A percentile compares a stretch with the other conserved stretches of the same genome.
phyloP scores from a whole-genome alignment of 2,797 vertebrate genomes.

The Gila robusta region DNA sequence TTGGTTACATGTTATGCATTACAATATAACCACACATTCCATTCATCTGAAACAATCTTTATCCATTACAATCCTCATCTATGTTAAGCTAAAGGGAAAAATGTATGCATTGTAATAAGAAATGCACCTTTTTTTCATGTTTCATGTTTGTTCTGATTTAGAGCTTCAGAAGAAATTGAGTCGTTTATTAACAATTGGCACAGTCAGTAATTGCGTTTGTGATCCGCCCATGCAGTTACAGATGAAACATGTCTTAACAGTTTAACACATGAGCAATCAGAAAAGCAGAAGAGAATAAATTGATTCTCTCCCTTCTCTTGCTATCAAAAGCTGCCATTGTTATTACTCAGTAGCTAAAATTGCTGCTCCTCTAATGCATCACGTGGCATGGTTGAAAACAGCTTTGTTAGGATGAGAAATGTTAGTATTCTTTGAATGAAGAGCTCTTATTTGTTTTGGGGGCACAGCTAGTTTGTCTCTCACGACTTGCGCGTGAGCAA shows the following conservation, averaged over 20 bases:
- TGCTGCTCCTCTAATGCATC: background rate
- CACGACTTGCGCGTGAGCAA: background rate
- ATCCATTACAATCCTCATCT: background rate
- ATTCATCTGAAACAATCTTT: constrained; percentile 3
- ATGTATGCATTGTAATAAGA: background rate
- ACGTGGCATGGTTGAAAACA: background rate
- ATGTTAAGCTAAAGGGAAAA: background rate
- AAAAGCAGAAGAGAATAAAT: constrained; percentile 10
- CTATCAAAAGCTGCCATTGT: constrained; percentile 16
- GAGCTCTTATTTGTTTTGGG: constrained; percentile 19
- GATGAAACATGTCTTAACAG: background rate
- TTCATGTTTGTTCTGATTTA: background rate
- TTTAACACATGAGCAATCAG: constrained; percentile 16
- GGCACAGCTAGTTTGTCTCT: constrained; percentile 7
- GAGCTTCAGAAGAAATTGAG: background rate
- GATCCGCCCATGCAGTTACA: constrained; percentile 3
- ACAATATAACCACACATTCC: background rate
- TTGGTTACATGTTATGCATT: background rate
- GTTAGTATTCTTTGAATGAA: background rate
- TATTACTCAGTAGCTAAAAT: constrained; percentile 26
- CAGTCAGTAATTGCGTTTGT: background rate
- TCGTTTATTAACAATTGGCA: background rate
- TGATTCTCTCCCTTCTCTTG: background rate
- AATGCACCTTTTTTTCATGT: background rate
- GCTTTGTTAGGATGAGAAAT: background rate